These are phyloP conservation scores for Keiferia lycopersicella DNA, from an alignment of 2,888 invertebrate species.

Conservation along the genomic window DNA sequence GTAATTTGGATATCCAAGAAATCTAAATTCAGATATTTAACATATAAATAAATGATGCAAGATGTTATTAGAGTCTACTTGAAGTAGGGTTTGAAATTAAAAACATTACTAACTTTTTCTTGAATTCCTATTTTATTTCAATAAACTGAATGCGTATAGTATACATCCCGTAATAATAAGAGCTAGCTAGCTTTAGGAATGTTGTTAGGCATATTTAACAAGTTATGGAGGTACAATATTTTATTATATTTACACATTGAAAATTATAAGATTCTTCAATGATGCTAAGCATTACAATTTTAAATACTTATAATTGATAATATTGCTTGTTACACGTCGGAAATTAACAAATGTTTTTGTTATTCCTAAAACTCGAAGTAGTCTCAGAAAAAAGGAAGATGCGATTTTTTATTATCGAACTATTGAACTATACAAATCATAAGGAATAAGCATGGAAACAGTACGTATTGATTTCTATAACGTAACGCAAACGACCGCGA, in stretches of 20 bases:
- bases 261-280: constrained; percentile 29
- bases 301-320: no score
- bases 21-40: no score
- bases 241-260: constrained; percentile 1
- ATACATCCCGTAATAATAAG: neutral
- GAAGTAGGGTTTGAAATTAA: neutral
- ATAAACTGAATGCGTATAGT: constrained; percentile 2
- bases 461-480: no score
- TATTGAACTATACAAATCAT: no score
- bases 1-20: no score
- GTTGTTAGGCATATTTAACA: neutral
- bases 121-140: neutral
- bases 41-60: no score
- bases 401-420: no score
- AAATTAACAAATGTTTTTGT: neutral
- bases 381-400: no score
- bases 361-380: neutral
- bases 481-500: no score
- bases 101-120: neutral
- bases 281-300: neutral
- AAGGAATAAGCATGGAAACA: no score
- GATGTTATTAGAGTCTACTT: neutral
- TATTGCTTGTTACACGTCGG: neutral
- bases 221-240: neutral
- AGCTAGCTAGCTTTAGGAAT: neutral